Percentiles rank a stretch among this genome's conserved stretches.
Evolutionary conservation across 2,888 invertebrate genomes (phyloP).

Genomic region (Cordilura impudica): DNA sequence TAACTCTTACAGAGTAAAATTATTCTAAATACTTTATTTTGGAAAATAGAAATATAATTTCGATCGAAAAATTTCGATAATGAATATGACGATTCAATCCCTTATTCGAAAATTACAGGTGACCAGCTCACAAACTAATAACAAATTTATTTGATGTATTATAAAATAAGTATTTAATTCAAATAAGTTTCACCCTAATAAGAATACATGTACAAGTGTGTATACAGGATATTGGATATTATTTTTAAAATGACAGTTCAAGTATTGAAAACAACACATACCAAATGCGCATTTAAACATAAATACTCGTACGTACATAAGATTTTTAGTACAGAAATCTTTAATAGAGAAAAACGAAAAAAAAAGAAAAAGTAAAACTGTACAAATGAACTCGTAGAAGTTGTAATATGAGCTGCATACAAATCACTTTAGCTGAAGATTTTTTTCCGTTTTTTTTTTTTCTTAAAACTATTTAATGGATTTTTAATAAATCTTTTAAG

Average conservation of each 20-base stretch:
- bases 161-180: too few species aligned
- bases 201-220: neutral
- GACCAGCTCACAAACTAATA: too few species aligned
- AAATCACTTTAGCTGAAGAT: constrained; percentile 63
- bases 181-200: too few species aligned
- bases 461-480: constrained; percentile 26
- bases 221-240: constrained; percentile 55
- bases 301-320: neutral
- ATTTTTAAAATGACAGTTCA: constrained; percentile 55
- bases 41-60: too few species aligned
- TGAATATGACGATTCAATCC: too few species aligned
- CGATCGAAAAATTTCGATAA: too few species aligned
- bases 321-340: neutral
- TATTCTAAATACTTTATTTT: too few species aligned
- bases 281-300: neutral
- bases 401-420: constrained; percentile 72
- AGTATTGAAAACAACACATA: constrained; percentile 33
- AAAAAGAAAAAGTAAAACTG: constrained; percentile 4
- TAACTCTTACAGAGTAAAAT: too few species aligned
- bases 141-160: too few species aligned
- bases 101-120: too few species aligned
- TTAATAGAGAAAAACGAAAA: neutral
- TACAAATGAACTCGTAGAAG: neutral
- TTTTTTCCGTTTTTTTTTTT: too few species aligned
- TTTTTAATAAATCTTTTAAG: constrained; percentile 41